phyloP scores from a whole-genome alignment of 2,113 vertebrate genomes.

The Callionymus lyra region DNA sequence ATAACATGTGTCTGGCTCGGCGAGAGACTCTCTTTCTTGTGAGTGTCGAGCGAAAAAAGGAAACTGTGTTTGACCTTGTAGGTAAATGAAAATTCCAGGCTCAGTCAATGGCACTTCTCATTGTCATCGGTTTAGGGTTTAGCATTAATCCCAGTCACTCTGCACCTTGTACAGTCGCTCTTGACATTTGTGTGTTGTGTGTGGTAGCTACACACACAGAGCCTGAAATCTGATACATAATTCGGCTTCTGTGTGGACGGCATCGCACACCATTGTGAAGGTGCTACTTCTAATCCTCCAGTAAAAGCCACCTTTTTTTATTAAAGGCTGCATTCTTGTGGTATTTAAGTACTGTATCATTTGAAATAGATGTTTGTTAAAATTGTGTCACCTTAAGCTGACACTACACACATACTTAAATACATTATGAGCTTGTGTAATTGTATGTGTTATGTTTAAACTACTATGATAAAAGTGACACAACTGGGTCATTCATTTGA shows the following conservation, averaged over 20 bases:
- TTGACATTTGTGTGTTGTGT: conserved; percentile 60
- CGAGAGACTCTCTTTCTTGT: conserved; percentile 6
- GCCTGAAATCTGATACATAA: conserved; percentile 59
- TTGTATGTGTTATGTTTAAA: too few relatives aligned
- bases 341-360: not conserved
- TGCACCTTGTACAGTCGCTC: conserved; percentile 54
- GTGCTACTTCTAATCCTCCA: conserved; percentile 30
- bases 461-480: too few relatives aligned
- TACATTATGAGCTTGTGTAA: too few relatives aligned
- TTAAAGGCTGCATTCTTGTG: too few relatives aligned
- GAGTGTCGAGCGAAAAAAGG: conserved; percentile 12
- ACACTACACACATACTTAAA: too few relatives aligned
- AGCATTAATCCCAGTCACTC: conserved; percentile 60
- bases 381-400: too few relatives aligned
- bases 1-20: conserved; percentile 22
- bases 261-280: conserved; percentile 32
- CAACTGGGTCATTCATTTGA: too few relatives aligned
- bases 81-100: conserved; percentile 32
- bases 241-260: conserved; percentile 57
- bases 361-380: conserved; percentile 1
- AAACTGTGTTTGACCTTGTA: conserved; percentile 43
- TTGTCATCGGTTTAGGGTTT: conserved; percentile 60
- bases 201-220: conserved; percentile 54
- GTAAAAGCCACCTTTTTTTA: conserved; percentile 5
- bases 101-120: conserved; percentile 41